Evolutionary conservation across 2,888 invertebrate genomes (phyloP).

Genomic region (Acrocyrtus sp.): DNA sequence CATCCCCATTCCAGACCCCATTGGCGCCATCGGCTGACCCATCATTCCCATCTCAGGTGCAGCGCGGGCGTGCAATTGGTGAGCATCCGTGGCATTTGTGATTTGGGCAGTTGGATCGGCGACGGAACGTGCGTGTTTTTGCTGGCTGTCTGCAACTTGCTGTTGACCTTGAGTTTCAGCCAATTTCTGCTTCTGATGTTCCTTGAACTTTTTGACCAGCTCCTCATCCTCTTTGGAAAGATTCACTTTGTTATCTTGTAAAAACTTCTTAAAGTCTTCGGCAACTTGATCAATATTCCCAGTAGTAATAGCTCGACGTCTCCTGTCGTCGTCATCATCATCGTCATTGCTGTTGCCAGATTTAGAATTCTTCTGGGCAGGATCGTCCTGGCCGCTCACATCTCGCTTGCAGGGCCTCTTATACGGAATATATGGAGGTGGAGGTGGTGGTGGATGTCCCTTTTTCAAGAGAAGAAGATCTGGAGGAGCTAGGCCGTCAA

Average conservation of each 20-base stretch:
- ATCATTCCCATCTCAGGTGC: not conserved
- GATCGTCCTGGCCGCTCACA: not conserved
- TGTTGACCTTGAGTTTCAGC: not conserved
- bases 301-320: not conserved
- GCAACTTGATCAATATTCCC: not conserved
- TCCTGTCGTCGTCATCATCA: not conserved
- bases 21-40: no score
- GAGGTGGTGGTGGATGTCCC: not conserved
- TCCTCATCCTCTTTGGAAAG: not conserved
- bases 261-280: not conserved
- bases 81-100: not conserved
- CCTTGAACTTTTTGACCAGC: not conserved
- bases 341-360: not conserved
- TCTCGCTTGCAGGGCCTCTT: slow-evolving; percentile 13
- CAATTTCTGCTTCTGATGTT: slow-evolving; percentile 1
- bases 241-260: not conserved
- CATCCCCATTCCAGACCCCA: no score
- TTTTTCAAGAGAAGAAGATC: slow-evolving; percentile 6
- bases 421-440: not conserved
- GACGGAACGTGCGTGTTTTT: not conserved
- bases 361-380: slow-evolving; percentile 4
- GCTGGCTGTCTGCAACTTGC: not conserved
- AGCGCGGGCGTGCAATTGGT: not conserved
- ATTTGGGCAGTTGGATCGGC: not conserved
- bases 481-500: not conserved